Percentiles rank a stretch among this genome's conserved stretches.
Conservation (phyloP, 2,888 invertebrate species). For the Artemia sinica region DNA sequence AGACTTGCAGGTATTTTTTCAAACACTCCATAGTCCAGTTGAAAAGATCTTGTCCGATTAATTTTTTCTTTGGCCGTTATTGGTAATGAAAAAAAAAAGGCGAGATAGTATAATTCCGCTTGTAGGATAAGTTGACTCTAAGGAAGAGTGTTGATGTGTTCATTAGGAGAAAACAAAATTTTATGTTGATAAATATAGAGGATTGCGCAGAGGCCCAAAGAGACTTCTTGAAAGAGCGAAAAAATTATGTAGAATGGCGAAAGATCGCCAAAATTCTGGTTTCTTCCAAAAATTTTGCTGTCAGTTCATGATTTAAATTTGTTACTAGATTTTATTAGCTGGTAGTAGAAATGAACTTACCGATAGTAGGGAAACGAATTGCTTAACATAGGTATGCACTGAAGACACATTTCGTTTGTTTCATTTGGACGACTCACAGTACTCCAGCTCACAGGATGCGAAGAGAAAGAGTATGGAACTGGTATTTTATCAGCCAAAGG, state of each 20-base stretch:
- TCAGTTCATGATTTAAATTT: slow-evolving; percentile 13
- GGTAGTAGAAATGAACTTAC: too few species aligned
- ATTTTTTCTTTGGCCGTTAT: too few species aligned
- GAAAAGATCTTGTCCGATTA: too few species aligned
- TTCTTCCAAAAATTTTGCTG: slow-evolving; percentile 6
- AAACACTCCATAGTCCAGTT: too few species aligned
- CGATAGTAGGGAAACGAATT: slow-evolving; percentile 27
- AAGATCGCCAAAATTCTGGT: background rate
- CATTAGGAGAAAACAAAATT: too few species aligned
- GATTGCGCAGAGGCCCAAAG: background rate
- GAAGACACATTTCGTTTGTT: slow-evolving; percentile 32
- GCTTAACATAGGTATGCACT: slow-evolving; percentile 32
- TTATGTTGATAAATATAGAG: too few species aligned
- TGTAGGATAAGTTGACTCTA: too few species aligned
- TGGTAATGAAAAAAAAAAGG: too few species aligned
- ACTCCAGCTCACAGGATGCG: slow-evolving; percentile 43
- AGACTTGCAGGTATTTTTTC: too few species aligned
- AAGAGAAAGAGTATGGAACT: slow-evolving; percentile 34
- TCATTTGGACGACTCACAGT: slow-evolving; percentile 38
- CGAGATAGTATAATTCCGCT: too few species aligned
- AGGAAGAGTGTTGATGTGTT: too few species aligned
- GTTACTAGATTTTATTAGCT: too few species aligned
- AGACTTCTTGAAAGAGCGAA: background rate
- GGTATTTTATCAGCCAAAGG: slow-evolving; percentile 38
- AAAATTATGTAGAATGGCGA: background rate